phyloP scores from a whole-genome alignment of 2,113 vertebrate species.

The Hypomesus transpacificus region DNA sequence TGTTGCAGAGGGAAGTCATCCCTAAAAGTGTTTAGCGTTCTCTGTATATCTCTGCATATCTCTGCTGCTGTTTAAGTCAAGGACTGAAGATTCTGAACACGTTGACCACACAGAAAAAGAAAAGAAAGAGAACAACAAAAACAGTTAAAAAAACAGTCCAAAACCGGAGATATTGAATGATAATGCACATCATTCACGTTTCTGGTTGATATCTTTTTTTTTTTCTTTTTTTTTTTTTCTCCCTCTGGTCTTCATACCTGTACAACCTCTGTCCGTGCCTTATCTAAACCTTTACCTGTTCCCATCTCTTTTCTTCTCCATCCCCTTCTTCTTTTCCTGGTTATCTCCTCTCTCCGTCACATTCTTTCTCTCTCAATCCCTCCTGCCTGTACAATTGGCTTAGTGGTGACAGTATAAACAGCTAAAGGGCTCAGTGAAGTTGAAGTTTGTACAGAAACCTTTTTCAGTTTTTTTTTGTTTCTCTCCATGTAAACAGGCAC shows the following conservation, averaged over 20 bases:
- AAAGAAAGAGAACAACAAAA: conserved; percentile 77
- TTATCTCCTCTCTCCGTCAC: conserved; percentile 42
- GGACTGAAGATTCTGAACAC: conserved; percentile 84
- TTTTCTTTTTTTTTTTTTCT: not conserved
- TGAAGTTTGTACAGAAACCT: conserved; percentile 86
- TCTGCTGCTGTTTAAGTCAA: conserved; percentile 81
- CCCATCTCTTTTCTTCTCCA: not conserved
- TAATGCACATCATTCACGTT: conserved; percentile 70
- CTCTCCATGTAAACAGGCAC: conserved; percentile 95
- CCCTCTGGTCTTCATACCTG: not conserved
- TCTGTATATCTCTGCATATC: conserved; percentile 68
- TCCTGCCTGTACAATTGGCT: conserved; percentile 88
- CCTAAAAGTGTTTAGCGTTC: conserved; percentile 56
- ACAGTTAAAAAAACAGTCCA: conserved; percentile 99
- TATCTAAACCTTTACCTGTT: not conserved
- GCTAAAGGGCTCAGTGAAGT: conserved; percentile 94
- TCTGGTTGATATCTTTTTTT: conserved; percentile 19
- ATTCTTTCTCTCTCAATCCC: not conserved
- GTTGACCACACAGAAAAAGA: conserved; percentile 81
- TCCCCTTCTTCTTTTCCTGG: not conserved
- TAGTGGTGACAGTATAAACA: conserved; percentile 91
- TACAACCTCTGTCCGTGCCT: conserved; percentile 6
- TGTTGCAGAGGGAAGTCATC: conserved; percentile 62
- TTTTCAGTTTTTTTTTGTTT: conserved; percentile 19
- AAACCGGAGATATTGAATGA: conserved; percentile 95